phyloP scores from a whole-genome alignment of 2,113 vertebrate genomes.

The Myodes glareolus region DNA sequence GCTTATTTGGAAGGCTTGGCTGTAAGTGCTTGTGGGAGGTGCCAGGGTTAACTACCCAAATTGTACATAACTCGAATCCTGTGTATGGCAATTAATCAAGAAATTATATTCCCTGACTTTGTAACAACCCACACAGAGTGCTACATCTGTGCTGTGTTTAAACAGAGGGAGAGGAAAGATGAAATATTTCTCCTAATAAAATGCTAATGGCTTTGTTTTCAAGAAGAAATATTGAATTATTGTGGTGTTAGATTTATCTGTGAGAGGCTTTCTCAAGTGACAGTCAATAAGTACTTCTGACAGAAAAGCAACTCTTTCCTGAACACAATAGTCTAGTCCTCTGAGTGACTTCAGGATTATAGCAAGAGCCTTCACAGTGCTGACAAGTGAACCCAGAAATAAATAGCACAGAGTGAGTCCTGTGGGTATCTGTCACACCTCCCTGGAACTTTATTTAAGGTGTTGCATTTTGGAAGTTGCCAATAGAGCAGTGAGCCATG shows the following conservation, averaged over 20 bases:
- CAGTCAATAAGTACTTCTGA: slow-evolving; percentile 71
- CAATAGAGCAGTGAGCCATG: background rate
- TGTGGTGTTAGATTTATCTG: slow-evolving; percentile 74
- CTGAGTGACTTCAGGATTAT: slow-evolving; percentile 43
- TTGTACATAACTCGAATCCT: slow-evolving; percentile 94
- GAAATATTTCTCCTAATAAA: slow-evolving; percentile 78
- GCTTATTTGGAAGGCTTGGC: slow-evolving; percentile 92
- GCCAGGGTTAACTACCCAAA: slow-evolving; percentile 96
- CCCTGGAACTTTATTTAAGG: background rate
- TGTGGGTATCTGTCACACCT: background rate
- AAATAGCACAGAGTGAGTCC: background rate
- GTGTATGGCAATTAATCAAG: slow-evolving; percentile 94
- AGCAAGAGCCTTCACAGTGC: background rate
- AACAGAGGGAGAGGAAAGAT: slow-evolving; percentile 40
- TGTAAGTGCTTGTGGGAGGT: slow-evolving; percentile 91
- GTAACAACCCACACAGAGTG: slow-evolving; percentile 84
- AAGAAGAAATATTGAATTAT: slow-evolving; percentile 76
- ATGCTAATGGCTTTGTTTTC: slow-evolving; percentile 71
- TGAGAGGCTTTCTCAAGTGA: slow-evolving; percentile 64
- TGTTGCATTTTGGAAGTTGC: background rate
- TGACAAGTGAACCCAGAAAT: background rate
- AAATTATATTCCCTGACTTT: slow-evolving; percentile 87
- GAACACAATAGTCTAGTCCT: slow-evolving; percentile 21
- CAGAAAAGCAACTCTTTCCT: slow-evolving; percentile 64
- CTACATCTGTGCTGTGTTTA: slow-evolving; percentile 86